Percentiles rank a stretch among this genome's conserved stretches.
phyloP scores from a whole-genome alignment of 2,888 invertebrate genomes.

The Macrostomum cliftonense region DNA sequence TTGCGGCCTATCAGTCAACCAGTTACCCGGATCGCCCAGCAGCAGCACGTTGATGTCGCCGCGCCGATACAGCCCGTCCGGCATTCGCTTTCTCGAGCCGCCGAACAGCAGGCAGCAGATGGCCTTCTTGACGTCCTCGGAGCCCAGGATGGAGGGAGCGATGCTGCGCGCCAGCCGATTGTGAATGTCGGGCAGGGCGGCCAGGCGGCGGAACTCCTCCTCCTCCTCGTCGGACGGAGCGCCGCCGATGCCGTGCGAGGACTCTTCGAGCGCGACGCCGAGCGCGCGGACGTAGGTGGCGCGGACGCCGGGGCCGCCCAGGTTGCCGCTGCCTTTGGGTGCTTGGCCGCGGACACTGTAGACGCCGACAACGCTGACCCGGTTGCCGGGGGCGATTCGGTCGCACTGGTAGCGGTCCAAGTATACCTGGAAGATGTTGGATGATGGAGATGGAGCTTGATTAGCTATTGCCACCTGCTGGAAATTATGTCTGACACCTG shows the following conservation, averaged over 20 bases:
- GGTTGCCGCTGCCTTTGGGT: neutral
- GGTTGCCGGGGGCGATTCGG: slow-evolving; percentile 79
- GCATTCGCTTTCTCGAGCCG: slow-evolving; percentile 52
- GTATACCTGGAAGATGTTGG: neutral
- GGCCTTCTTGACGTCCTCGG: slow-evolving; percentile 80
- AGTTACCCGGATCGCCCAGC: slow-evolving; percentile 89
- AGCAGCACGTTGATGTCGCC: slow-evolving; percentile 88
- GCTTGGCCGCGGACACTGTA: slow-evolving; percentile 75
- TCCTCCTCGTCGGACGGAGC: slow-evolving; percentile 47
- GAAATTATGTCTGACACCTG: no score
- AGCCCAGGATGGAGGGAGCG: slow-evolving; percentile 90
- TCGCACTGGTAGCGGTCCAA: slow-evolving; percentile 57
- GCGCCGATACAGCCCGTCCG: slow-evolving; percentile 79
- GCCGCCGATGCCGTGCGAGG: slow-evolving; percentile 16
- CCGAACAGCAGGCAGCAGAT: slow-evolving; percentile 85
- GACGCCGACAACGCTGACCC: slow-evolving; percentile 76
- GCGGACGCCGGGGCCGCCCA: slow-evolving; percentile 48
- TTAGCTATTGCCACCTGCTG: no score
- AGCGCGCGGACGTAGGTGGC: slow-evolving; percentile 81
- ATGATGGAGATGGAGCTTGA: no score
- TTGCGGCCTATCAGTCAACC: no score
- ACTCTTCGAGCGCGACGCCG: slow-evolving; percentile 59
- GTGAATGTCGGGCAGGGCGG: slow-evolving; percentile 64
- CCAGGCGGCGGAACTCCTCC: slow-evolving; percentile 61
- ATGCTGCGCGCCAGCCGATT: slow-evolving; percentile 70